phyloP scores from a whole-genome alignment of 2,797 vertebrate genomes.

The Melanotaenia pygmaea region DNA sequence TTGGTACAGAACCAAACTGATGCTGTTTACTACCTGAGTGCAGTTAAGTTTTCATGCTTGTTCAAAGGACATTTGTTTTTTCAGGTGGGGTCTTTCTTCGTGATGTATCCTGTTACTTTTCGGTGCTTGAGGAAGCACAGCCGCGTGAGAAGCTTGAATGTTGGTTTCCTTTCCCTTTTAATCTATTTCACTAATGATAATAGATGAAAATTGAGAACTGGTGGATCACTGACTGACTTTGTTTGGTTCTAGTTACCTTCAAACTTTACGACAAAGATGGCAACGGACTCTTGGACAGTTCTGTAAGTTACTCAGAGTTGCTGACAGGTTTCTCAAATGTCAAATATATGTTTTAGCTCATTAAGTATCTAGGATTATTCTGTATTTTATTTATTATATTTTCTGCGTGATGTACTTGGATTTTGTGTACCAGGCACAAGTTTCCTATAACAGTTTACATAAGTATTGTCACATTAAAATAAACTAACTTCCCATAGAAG shows the following conservation, averaged over 20 bases:
- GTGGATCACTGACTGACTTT: conserved; percentile 27
- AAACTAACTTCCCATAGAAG: background rate
- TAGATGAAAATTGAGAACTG: background rate
- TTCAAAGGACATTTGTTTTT: conserved; percentile 18
- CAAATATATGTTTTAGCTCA: background rate
- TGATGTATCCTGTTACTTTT: conserved; percentile 93
- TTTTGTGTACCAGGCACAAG: background rate
- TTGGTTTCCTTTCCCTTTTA: conserved; percentile 70
- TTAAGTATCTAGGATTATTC: background rate
- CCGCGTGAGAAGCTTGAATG: conserved; percentile 92
- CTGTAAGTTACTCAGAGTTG: conserved; percentile 79
- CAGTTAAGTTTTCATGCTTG: background rate
- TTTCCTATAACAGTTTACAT: background rate
- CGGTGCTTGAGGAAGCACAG: conserved; percentile 90
- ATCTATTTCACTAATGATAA: background rate
- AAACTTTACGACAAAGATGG: conserved; percentile 92
- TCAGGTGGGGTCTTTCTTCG: conserved; percentile 84
- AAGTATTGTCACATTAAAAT: background rate
- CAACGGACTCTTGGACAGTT: conserved; percentile 90
- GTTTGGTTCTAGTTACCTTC: conserved; percentile 86
- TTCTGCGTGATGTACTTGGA: background rate
- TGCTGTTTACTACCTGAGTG: background rate
- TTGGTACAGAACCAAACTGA: background rate
- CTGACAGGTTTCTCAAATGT: background rate
- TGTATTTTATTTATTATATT: background rate